A percentile compares a stretch with the other conserved stretches of the same genome.
Conservation (phyloP, 2,888 invertebrate genomes). For the Drepana falcataria region DNA sequence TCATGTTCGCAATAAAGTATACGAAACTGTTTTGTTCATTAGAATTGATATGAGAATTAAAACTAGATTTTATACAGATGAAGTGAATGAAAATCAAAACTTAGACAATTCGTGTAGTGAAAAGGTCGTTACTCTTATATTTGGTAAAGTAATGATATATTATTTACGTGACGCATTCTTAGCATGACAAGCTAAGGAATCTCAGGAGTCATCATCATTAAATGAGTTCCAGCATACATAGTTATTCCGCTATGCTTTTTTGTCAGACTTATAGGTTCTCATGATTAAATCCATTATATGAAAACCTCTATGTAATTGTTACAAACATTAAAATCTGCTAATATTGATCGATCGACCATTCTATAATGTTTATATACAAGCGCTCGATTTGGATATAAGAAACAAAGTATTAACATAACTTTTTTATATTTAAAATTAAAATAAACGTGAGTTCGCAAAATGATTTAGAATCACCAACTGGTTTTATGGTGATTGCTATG, state of each 20-base stretch:
- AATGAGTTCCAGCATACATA: constrained; percentile 26
- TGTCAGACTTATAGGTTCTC: constrained; percentile 30
- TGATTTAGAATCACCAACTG: constrained; percentile 13
- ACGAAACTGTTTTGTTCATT: constrained; percentile 18
- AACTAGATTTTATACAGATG: constrained; percentile 18
- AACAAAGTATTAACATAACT: neutral
- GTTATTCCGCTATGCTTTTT: constrained; percentile 40
- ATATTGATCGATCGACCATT: too few relatives aligned
- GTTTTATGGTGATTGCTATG: constrained; percentile 29
- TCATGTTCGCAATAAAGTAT: constrained; percentile 23
- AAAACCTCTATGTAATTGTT: too few relatives aligned
- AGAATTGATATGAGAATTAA: constrained; percentile 15
- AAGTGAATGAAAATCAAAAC: constrained; percentile 19
- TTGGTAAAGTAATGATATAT: constrained; percentile 51
- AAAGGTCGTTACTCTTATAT: constrained; percentile 40
- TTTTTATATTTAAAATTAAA: neutral
- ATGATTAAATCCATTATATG: constrained; percentile 18
- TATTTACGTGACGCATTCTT: constrained; percentile 60
- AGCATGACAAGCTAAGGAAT: constrained; percentile 47
- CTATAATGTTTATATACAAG: too few relatives aligned
- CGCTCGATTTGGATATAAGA: too few relatives aligned
- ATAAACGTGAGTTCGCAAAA: constrained; percentile 13
- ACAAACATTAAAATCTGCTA: too few relatives aligned
- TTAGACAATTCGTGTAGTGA: constrained; percentile 26
- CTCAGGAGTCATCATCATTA: constrained; percentile 58